Evolutionary conservation across 37 sponge, comb jelly and placozoan species (phyloP), one percentile per base, ranked within the genome.

Genomic region (Diacarnus erythraeanus): DNA sequence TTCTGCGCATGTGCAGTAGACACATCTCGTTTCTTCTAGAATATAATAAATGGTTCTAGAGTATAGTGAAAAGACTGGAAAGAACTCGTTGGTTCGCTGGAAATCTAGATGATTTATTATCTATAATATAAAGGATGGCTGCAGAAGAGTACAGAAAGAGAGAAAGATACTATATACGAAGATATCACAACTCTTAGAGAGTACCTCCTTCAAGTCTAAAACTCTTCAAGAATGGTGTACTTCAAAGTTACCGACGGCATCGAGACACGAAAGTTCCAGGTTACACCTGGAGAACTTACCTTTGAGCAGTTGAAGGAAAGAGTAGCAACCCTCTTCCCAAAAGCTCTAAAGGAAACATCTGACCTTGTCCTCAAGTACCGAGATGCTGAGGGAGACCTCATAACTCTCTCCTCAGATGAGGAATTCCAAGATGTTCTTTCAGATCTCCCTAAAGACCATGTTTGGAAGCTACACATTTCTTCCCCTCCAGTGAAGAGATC

Each of bases 371-470:
- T 83, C 37, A 47, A 75, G 31, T 83, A 83, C 38, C 20, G 57
- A 2, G 83, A 83, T 56, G 18, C 47, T 29, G 84, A 84, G 20
- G 84, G 84, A 33, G 84, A 84, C 60, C 44, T 84, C 57, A 69
- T 84, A 34, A 57, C 84, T 15, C 57, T 84, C 57, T 84, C 84
- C 25, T 69, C 84, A 9, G 72, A 84, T 47, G 71, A 77, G 33
- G 84, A 84, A 42, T 57, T 84, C 3, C 76, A 67, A 17, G 72
- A 59, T 25, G 84, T 69, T 26, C 69, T 84, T 12, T 47, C 71
- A 6, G 47, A 57, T 17, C 51, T 77, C 1, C 84, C 71, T 3
- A 30, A 58, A 18, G 77, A 68, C 41, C 42, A 30, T 17, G 71
- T 69, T 21, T 70, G 70, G 71, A 68, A 69, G 44, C 44, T 84